Evolutionary conservation across 1,140 invertebrate species (phyloP).

Genomic region (Stegodyphus mimosarum): DNA sequence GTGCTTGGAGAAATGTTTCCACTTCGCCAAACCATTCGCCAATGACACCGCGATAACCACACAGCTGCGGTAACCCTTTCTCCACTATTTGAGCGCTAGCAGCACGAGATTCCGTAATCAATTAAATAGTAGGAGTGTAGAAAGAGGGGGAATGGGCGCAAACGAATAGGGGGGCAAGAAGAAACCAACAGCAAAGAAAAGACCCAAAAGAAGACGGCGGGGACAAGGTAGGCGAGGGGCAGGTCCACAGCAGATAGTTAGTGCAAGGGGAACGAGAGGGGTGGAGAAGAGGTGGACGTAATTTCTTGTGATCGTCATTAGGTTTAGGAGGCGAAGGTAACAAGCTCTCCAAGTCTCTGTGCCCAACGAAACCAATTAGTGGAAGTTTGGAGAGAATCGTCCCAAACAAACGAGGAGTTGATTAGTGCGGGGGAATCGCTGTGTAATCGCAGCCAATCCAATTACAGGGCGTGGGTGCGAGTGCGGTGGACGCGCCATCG

Average conservation of each 20-base stretch:
- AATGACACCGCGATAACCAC: no score
- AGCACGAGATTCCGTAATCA: neutral
- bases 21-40: no score
- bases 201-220: neutral
- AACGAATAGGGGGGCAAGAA: neutral
- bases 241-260: neutral
- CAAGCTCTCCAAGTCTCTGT: conserved; percentile 23
- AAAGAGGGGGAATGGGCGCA: neutral
- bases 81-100: neutral
- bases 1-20: no score
- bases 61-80: neutral
- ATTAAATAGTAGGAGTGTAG: conserved; percentile 1
- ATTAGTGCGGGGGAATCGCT: conserved; percentile 46
- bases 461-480: neutral
- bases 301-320: conserved; percentile 2
- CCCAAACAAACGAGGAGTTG: conserved; percentile 54
- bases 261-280: neutral
- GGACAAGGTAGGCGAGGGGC: neutral
- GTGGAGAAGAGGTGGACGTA: neutral
- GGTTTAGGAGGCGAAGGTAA: conserved; percentile 44
- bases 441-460: conserved; percentile 53
- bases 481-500: no score
- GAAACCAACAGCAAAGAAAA: neutral
- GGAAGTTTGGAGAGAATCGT: conserved; percentile 50
- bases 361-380: conserved; percentile 2